Conservation (phyloP, 2,888 invertebrate species). For the Calephelis perditalis region DNA sequence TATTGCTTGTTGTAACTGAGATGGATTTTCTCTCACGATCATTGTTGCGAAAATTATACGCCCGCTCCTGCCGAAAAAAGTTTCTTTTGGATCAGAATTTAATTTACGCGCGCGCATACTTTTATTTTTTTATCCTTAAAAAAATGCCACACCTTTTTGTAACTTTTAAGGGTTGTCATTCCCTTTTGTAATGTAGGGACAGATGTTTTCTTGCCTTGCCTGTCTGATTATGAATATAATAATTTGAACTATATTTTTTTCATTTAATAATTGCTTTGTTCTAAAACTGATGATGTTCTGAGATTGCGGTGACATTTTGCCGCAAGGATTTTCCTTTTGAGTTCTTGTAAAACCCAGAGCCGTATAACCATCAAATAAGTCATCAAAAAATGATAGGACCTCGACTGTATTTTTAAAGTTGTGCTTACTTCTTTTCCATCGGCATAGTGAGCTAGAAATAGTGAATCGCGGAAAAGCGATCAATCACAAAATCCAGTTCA, state of each 20-base stretch:
- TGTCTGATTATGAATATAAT: too few species aligned
- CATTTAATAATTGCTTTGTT: slow-evolving; percentile 16
- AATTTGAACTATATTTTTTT: slow-evolving; percentile 20
- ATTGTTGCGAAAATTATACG: too few species aligned
- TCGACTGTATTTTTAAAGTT: slow-evolving; percentile 23
- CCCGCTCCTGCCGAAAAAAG: slow-evolving; percentile 34
- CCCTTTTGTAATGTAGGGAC: slow-evolving; percentile 27
- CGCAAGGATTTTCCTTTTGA: slow-evolving; percentile 22
- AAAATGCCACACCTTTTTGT: slow-evolving; percentile 19
- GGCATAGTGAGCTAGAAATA: slow-evolving; percentile 18
- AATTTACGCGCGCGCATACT: slow-evolving; percentile 22
- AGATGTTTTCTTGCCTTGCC: slow-evolving; percentile 18
- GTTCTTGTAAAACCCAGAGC: slow-evolving; percentile 16
- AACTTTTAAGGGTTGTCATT: slow-evolving; percentile 24
- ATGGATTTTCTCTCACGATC: too few species aligned
- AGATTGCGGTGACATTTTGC: slow-evolving; percentile 17
- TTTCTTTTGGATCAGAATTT: slow-evolving; percentile 25
- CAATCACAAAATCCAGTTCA: too few species aligned
- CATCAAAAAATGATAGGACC: slow-evolving; percentile 18
- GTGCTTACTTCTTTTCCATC: slow-evolving; percentile 17
- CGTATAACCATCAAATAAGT: slow-evolving; percentile 23
- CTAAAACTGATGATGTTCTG: slow-evolving; percentile 20
- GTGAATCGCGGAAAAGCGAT: not conserved
- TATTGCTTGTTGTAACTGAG: too few species aligned
- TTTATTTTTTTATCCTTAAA: slow-evolving; percentile 17